These are phyloP conservation scores for Biston stratarius DNA, from an alignment of 2,888 invertebrate species.

Conservation along the genomic window DNA sequence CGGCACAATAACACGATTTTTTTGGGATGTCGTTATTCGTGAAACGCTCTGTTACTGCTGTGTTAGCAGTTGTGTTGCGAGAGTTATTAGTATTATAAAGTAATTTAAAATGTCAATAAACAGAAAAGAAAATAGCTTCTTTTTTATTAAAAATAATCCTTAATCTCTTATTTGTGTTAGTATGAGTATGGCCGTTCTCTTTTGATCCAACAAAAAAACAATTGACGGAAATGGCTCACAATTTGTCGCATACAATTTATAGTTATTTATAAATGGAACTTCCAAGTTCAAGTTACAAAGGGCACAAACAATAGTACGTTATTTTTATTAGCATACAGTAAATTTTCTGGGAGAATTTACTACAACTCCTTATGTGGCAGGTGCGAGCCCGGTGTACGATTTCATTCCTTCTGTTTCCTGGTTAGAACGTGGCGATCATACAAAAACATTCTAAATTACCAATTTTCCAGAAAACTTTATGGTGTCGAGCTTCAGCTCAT, in stretches of 20 bases:
- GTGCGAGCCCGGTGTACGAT: constrained; percentile 16
- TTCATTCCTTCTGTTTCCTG: constrained; percentile 37
- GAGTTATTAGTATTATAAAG: constrained; percentile 9
- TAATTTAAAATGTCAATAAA: constrained; percentile 9
- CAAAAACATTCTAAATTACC: constrained; percentile 24
- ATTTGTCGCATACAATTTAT: not conserved
- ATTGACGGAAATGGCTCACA: not conserved
- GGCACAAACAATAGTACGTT: constrained; percentile 13
- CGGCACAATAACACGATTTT: constrained; percentile 24
- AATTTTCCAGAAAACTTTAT: constrained; percentile 7
- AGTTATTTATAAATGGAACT: not conserved
- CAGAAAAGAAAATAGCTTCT: not conserved
- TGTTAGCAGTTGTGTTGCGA: constrained; percentile 24
- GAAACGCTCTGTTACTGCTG: constrained; percentile 24
- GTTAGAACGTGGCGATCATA: constrained; percentile 31
- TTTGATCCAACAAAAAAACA: not conserved
- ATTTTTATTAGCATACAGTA: not conserved
- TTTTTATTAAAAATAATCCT: no score
- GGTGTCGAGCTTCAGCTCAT: constrained; percentile 1
- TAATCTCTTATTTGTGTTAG: no score
- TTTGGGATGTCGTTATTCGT: constrained; percentile 23
- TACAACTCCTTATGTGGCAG: constrained; percentile 13
- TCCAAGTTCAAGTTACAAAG: not conserved
- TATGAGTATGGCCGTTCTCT: no score
- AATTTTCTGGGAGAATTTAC: not conserved